Conservation (phyloP, 2,797 vertebrate species). For the Denticeps clupeoides region DNA sequence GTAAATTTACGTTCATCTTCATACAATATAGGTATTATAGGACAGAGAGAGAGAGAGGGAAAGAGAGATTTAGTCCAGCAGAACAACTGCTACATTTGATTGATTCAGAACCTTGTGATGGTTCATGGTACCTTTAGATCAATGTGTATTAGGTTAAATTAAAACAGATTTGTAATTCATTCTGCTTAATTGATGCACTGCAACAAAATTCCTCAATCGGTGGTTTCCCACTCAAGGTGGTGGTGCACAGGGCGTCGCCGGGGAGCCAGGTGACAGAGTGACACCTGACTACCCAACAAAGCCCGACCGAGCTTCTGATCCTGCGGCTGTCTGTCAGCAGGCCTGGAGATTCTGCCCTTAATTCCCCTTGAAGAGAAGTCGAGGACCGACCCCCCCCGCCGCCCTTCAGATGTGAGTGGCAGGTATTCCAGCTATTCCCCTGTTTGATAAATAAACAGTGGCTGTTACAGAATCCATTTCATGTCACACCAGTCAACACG, state of each 20-base stretch:
- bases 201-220: no score
- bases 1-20: no score
- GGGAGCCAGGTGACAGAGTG: conserved; percentile 31
- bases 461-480: conserved; percentile 41
- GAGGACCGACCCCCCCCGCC: conserved; percentile 8
- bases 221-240: conserved; percentile 17
- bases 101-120: no score
- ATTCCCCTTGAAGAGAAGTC: conserved; percentile 31
- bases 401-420: conserved; percentile 41
- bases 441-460: conserved; percentile 55
- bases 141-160: no score
- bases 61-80: no score
- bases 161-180: no score
- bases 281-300: conserved; percentile 56
- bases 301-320: conserved; percentile 41
- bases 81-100: no score
- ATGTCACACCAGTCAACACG: conserved; percentile 32
- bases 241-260: conserved; percentile 32
- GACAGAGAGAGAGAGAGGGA: no score
- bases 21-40: no score
- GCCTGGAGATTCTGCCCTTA: conserved; percentile 38
- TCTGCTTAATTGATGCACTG: no score
- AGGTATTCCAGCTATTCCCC: conserved; percentile 40
- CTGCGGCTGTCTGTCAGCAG: conserved; percentile 44
- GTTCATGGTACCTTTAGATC: no score